Base-by-base conservation (phyloP, 2,113 vertebrate species). In the Vanacampus margaritifer region DNA sequence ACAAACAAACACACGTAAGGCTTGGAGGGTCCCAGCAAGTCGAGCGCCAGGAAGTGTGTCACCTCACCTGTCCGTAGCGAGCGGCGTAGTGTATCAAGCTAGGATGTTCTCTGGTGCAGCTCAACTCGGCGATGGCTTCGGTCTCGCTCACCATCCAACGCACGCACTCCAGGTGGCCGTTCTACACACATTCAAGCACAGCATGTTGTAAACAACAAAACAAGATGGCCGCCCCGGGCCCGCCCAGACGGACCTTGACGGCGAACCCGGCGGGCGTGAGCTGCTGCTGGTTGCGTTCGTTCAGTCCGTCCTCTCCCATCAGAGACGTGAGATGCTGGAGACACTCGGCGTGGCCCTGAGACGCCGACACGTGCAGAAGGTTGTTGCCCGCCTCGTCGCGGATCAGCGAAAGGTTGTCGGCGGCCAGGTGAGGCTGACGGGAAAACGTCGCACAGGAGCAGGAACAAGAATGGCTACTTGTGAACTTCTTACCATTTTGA, bases 141-240 rank as follows among this genome's bases (percentile, higher is more conserved):
- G 97, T 99, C 87, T 99, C 97, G 0, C 96, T 98, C 78, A 98
- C 97, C 97, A 98, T 95, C 97, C 97, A 98, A 54, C 96, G 92
- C 26, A 99, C 95, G 21, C 97, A 98, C 79, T 99, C 97, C 87
- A 98, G 83, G 4, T 96, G 95, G 69, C 97, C 97, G 24, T 96
- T 96, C 97, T 98, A 60, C 62, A 64, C 9, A 59, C 3, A n/a
- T 8, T 2, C 21, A 11, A 2, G 3, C 48, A 75, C 51, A 28
- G 1, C 6, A 21, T 32, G 28, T 21, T 57, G 54, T 23, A 5
- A 24, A 11, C 11, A 24, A 13, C 3, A 2, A 17, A 11, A 3
- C 3, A 6, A 28, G 32, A 17, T 12, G 58, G 13, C 9, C 17
- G 21, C 58, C 6, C 41, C 39, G 28, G 66, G 57, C 41, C 61